Evolutionary conservation across 64 coral and sea anemone species (phyloP).

Genomic region (Porites australiensis): DNA sequence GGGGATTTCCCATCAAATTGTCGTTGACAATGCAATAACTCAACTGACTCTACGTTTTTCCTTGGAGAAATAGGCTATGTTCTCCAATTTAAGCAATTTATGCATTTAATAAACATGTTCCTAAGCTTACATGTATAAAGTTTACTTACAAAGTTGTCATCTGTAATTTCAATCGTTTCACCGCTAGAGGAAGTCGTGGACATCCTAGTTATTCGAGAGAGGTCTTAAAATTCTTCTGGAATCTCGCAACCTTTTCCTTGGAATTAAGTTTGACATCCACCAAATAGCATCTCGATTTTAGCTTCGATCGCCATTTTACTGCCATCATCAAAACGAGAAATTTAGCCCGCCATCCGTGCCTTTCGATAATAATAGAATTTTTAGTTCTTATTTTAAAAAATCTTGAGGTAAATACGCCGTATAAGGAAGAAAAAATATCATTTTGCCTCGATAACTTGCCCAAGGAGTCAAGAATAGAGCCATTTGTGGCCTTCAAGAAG

Average conservation of each 20-base stretch:
- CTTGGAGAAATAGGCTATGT: too few species aligned
- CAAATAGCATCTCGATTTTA: too few species aligned
- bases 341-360: neutral
- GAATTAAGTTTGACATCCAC: too few species aligned
- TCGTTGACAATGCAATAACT: too few species aligned
- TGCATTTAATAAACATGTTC: too few species aligned
- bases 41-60: too few species aligned
- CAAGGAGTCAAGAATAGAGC: neutral
- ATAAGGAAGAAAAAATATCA: neutral
- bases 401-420: neutral
- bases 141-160: constrained; percentile 12
- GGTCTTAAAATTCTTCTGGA: neutral
- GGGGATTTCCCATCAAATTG: too few species aligned
- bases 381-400: neutral
- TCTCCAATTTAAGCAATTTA: too few species aligned
- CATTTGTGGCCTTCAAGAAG: neutral
- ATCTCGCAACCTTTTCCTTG: too few species aligned
- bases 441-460: neutral
- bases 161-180: neutral
- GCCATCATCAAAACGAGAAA: neutral
- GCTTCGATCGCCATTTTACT: neutral
- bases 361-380: neutral
- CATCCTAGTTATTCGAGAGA: neutral
- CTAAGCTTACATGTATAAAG: neutral
- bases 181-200: neutral